A percentile compares a stretch with the other conserved stretches of the same genome.
phyloP scores from a whole-genome alignment of 1,140 invertebrate species.

The Mylabris phalerata region DNA sequence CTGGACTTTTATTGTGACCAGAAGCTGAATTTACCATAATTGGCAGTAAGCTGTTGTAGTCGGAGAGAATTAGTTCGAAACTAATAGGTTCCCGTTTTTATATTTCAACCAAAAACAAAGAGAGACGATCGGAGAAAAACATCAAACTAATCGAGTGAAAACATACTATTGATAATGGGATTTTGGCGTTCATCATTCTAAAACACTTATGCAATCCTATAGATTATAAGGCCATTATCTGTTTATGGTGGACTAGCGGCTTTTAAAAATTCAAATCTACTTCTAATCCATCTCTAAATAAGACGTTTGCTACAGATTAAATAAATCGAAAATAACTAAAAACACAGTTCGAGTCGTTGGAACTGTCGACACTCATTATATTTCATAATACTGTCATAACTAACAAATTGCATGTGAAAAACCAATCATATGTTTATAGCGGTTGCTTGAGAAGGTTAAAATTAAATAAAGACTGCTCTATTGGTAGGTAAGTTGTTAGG shows the following conservation, averaged over 20 bases:
- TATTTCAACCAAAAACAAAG: too few relatives aligned
- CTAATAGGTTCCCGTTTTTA: background rate
- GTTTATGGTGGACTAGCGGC: background rate
- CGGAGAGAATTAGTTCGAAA: background rate
- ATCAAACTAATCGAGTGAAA: slow-evolving; percentile 1
- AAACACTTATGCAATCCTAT: background rate
- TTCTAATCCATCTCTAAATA: slow-evolving; percentile 7
- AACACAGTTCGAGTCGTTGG: background rate
- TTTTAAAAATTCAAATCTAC: slow-evolving; percentile 8
- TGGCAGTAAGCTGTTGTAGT: background rate
- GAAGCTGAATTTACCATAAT: too few relatives aligned
- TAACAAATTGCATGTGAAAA: too few relatives aligned
- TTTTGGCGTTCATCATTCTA: slow-evolving; percentile 1
- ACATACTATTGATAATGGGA: slow-evolving; percentile 3
- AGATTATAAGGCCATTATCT: slow-evolving; percentile 9
- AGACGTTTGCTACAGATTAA: slow-evolving; percentile 8
- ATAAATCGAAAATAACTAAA: background rate
- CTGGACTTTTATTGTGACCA: too few relatives aligned
- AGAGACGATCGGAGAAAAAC: background rate
- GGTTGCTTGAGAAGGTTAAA: too few relatives aligned
- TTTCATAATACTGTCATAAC: slow-evolving; percentile 1
- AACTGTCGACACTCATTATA: slow-evolving; percentile 6
- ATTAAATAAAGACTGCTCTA: too few relatives aligned
- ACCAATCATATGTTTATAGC: too few relatives aligned
- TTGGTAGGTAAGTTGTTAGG: too few relatives aligned